Conservation (phyloP, 2,113 vertebrate species). For the Nanger granti region DNA sequence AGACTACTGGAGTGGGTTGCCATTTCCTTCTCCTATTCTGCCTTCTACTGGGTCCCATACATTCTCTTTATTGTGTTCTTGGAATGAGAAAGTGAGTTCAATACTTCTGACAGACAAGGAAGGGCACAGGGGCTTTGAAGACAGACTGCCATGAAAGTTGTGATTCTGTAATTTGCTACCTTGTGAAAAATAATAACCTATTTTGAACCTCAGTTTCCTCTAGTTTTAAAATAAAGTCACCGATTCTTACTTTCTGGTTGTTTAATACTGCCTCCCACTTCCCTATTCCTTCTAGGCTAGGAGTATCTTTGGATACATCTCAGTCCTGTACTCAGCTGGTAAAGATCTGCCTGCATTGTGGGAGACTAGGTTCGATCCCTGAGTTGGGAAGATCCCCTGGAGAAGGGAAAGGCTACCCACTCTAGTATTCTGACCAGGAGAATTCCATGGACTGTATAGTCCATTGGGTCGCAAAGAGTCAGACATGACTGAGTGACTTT, state of each 20-base stretch:
- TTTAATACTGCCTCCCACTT: rapidly evolving
- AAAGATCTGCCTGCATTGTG: neutral
- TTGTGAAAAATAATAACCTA: neutral
- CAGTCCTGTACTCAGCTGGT: neutral
- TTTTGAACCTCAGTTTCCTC: neutral
- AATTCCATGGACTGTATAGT: neutral
- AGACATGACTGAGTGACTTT: neutral
- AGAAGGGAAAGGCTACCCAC: neutral
- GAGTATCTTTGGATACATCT: neutral
- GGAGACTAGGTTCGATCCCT: neutral
- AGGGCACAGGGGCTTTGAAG: neutral
- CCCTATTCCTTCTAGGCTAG: neutral
- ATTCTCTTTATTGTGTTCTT: neutral
- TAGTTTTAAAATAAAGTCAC: neutral
- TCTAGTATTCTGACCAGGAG: neutral
- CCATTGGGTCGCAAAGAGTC: neutral
- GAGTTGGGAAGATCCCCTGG: neutral
- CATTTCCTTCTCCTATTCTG: too few relatives aligned
- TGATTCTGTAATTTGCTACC: neutral
- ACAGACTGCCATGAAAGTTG: neutral
- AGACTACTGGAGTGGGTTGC: too few relatives aligned
- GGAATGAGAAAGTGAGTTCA: neutral
- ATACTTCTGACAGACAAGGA: neutral
- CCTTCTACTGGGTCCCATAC: neutral
- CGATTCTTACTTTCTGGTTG: neutral